Base-by-base conservation (phyloP, 2,888 invertebrate genomes). In the Brenthis hecate region DNA sequence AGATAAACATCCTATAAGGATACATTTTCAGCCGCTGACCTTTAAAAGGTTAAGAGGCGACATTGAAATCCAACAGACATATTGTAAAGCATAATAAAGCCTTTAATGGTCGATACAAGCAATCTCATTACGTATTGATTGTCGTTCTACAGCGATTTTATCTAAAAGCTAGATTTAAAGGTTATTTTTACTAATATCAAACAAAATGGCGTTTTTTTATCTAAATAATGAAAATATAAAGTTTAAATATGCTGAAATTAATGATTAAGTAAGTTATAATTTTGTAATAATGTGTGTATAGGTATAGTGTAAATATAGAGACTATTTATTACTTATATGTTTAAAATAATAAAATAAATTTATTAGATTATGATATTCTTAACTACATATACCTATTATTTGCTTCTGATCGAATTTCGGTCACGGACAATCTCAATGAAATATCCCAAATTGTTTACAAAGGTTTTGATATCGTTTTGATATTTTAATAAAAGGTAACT, bases 1-100 rank as follows among this genome's bases (percentile, higher is more conserved):
- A 32, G 28, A 50, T 14, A 8, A 28, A 50, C n/a, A 3, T 50
- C 60, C 50, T 60, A 50, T 50, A 50, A n/a, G 58, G 50, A 50
- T 60, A 28, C 36, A 43, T 43, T 60, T 60, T 60, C 48, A 50
- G 32, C 36, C 36, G 36, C 19, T 13, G 50, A 56, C 51, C 36
- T 56, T 50, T 62, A 16, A 62, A 62, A 62, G 62, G 62, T 62
- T 62, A 62, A 54, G 53, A 54, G 62, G 62, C 62, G 62, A 62
- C 62, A 62, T 62, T 62, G 62, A 62, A 62, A 62, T 19, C 19
- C 14, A 62, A 53, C 53, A 60, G 60, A 60, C 60, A 32, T 36
- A 62, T 62, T 54, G 62, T 36, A 36, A 54, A 53, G 16, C n/a
- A 53, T 53, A 53, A 43, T 43, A 53, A 53, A 43, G 36, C 13